Evolutionary conservation across 1,140 invertebrate species (phyloP), one percentile per base, ranked within the genome.

Genomic region (Dendroctonus valens): DNA sequence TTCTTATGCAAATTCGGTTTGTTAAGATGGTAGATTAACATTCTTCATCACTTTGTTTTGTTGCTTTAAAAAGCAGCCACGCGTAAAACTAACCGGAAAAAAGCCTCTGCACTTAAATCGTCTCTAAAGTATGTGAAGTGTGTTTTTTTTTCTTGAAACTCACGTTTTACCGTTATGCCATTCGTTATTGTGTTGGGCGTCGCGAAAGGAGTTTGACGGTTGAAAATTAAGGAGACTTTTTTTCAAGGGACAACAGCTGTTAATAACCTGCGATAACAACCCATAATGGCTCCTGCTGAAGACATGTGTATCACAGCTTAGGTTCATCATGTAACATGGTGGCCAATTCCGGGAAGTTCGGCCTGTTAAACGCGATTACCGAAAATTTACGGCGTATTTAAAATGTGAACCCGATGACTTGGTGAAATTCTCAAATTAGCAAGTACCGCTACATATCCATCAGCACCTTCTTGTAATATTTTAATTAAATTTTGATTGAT

Each of bases 401-500:
- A 55, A 55, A 55, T 39, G 41, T 55, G 39, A 38, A 26, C 26
- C 53, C 53, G 39, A 55, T 55, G 53, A 55, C 53, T 38, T 7
- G 8, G 53, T 55, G 14, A 55, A 55, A 39, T 55, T 55, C 53
- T 55, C 41, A 38, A 55, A 55, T 55, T 55, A 55, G 26, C 53
- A 26, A 39, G 53, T 55, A 55, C 53, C 53, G 53, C 53, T 55
- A 55, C 53, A 40, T 55, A 39, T 55, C 53, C 53, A 41, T 55
- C 53, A 55, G 53, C 53, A 55, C 53, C 53, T 55, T 41, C n/a
- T 55, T 9, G 53, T 40, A 55, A 11, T 39, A 41, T 55, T 55
- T 55, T 55, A 55, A 55, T 55, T 55, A 55, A 55, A 55, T 39
- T 55, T 55, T 55, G 53, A 55, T 55, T 55, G 53, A 55, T 55